phyloP scores from a whole-genome alignment of 2,888 invertebrate species.

The Argyresthia goedartella region DNA sequence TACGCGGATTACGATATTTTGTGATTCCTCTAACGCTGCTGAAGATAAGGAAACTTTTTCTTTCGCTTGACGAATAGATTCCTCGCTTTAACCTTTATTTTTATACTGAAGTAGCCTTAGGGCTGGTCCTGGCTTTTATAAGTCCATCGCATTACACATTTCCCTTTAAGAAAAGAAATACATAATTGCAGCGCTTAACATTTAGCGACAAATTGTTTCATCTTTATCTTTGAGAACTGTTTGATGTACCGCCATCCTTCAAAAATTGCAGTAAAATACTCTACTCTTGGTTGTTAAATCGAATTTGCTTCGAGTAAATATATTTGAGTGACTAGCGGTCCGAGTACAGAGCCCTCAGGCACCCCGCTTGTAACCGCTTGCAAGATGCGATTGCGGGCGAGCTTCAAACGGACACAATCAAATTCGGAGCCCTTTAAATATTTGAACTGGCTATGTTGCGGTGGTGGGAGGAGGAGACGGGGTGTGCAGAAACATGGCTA shows the following conservation, averaged over 20 bases:
- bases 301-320: slow-evolving; percentile 50
- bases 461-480: neutral
- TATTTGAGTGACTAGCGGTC: slow-evolving; percentile 44
- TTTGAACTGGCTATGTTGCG: slow-evolving; percentile 44
- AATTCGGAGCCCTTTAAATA: slow-evolving; percentile 64
- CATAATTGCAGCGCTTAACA: too few species aligned
- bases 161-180: too few species aligned
- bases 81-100: too few species aligned
- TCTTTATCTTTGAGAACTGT: too few species aligned
- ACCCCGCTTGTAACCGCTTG: slow-evolving; percentile 36
- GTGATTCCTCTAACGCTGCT: slow-evolving; percentile 27
- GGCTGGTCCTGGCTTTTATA: too few species aligned
- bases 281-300: slow-evolving; percentile 48
- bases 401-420: slow-evolving; percentile 41
- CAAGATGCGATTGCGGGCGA: slow-evolving; percentile 60
- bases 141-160: too few species aligned
- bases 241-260: neutral
- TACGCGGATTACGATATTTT: slow-evolving; percentile 45
- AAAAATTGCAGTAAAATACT: slow-evolving; percentile 12
- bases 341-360: slow-evolving; percentile 19
- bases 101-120: too few species aligned
- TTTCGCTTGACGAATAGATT: too few species aligned
- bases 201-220: too few species aligned
- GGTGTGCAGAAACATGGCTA: too few species aligned
- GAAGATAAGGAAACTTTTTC: too few species aligned